Base-by-base conservation (phyloP, 2,797 vertebrate species). In the Crax fasciolata region DNA sequence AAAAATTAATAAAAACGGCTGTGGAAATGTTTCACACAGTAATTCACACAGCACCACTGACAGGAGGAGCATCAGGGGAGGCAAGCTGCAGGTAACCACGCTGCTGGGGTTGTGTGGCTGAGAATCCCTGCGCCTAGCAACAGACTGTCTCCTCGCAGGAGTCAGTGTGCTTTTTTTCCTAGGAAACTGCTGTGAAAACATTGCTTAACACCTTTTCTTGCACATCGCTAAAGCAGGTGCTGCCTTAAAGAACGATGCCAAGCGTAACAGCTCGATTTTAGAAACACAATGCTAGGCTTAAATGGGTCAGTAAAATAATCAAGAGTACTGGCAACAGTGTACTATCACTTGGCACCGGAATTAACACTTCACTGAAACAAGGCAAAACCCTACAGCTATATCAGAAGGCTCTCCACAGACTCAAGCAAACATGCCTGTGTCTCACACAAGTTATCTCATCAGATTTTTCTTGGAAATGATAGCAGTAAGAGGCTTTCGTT, bases 251-350 rank as follows among this genome's bases (percentile, higher is more conserved):
- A 81, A 8, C 59, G 6, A 43, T 21, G 73, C 68, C 84, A 87
- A 84, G 63, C 9, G 0, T 35, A 67, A 74, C 16, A 94, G 63
- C 59, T 74, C 82, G 58, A 79, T 71, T 89, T 94, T 87, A 93
- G 81, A 83, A 82, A 82, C 54, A 49, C 35, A 89, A 68, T 68
- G 44, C 65, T 9, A 38, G 27, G 48, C 54, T 91, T 91, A 63
- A 75, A 70, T 27, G 80, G 82, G 91, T 70, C 91, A 86, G 62
- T 89, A 86, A 84, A 95, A 87, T 52, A 79, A 54, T 46, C 77
- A 32, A 39, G 59, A 77, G 44, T 21, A 52, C 41, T 68, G 92
- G 71, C 71, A 92, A 80, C 25, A 17, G 63, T 59, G 86, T 65
- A 14, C 61, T 57, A 6, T 77, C 88, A 14, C 75, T 63, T 90